These are phyloP conservation scores for Aphelenchoides bicaudatus DNA, from an alignment of 2,888 invertebrate species.

Conservation along the genomic window DNA sequence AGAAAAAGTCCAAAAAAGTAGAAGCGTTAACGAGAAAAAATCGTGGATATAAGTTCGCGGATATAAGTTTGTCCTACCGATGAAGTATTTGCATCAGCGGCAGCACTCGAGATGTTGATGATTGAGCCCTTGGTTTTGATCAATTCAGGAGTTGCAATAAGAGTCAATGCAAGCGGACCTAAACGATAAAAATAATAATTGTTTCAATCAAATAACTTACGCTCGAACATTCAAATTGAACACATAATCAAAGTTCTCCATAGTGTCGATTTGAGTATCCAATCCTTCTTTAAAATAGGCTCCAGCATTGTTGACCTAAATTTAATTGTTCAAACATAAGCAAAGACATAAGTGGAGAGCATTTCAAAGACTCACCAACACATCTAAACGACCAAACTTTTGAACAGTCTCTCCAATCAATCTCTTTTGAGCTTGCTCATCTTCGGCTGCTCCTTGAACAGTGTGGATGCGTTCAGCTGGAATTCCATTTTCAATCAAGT, in stretches of 20 bases:
- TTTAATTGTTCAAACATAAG: no score
- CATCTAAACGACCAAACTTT: constrained; percentile 4
- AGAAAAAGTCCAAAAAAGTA: no score
- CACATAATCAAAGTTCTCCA: constrained; percentile 6
- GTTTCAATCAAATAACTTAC: not conserved
- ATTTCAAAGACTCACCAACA: not conserved
- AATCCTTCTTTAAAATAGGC: not conserved
- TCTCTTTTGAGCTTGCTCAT: not conserved
- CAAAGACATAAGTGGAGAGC: not conserved
- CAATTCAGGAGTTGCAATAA: not conserved
- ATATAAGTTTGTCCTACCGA: no score
- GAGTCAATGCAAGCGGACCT: constrained; percentile 5
- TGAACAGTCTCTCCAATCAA: constrained; percentile 2
- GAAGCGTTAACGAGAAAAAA: no score
- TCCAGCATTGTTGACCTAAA: constrained; percentile 17
- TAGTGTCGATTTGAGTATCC: not conserved
- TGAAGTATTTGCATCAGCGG: no score
- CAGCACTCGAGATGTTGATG: no score
- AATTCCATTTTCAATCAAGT: not conserved
- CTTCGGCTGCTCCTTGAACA: not conserved
- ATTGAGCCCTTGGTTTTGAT: constrained; percentile 1
- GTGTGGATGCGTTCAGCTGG: constrained; percentile 1
- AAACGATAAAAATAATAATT: constrained; percentile 6
- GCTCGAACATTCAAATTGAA: constrained; percentile 4
- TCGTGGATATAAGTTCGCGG: no score